phyloP scores from a whole-genome alignment of 2,113 vertebrate genomes.

The Brachypteracias leptosomus region DNA sequence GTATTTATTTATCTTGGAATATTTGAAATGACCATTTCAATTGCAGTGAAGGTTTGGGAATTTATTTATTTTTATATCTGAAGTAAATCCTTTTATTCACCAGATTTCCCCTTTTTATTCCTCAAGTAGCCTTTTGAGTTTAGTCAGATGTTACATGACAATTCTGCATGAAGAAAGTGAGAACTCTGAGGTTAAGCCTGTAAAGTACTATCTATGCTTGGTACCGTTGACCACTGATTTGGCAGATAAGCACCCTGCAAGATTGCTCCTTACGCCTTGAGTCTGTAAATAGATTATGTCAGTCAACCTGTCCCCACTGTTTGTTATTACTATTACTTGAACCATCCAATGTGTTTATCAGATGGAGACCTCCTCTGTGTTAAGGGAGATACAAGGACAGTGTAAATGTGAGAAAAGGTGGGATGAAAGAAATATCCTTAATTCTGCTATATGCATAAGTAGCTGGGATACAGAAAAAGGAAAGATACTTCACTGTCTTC shows the following conservation, averaged over 20 bases:
- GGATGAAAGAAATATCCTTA: not conserved
- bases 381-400: not conserved
- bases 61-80: constrained; percentile 30
- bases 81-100: constrained; percentile 59
- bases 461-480: not conserved
- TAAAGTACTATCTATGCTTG: not conserved
- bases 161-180: constrained; percentile 11
- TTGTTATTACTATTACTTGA: constrained; percentile 21
- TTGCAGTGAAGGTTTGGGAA: constrained; percentile 22
- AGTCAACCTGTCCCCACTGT: not conserved
- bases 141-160: constrained; percentile 22
- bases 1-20: constrained; percentile 15
- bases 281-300: constrained; percentile 22
- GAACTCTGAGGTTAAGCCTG: not conserved
- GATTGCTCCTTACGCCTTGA: not conserved
- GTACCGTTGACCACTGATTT: not conserved
- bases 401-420: not conserved
- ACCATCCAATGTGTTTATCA: not conserved
- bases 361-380: not conserved
- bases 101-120: constrained; percentile 49
- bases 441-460: not conserved
- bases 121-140: constrained; percentile 25
- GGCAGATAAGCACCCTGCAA: not conserved
- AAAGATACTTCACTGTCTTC: not conserved
- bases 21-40: constrained; percentile 52